These are phyloP conservation scores for Ephestia elutella DNA, from an alignment of 1,140 invertebrate genomes.

Conservation along the genomic window DNA sequence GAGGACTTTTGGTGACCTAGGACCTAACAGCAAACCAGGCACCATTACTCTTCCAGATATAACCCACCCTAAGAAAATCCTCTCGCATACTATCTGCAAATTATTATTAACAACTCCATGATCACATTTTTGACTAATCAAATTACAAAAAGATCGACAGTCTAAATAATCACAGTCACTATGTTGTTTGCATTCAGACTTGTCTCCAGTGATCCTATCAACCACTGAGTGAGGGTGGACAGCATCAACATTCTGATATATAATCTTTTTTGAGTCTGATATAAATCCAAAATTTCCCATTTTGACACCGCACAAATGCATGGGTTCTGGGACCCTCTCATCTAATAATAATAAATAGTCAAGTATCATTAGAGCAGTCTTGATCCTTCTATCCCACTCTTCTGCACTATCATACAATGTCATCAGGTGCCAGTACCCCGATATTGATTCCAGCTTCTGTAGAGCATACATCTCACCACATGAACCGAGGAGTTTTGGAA, in stretches of 20 bases:
- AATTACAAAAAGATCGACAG: conserved; percentile 76
- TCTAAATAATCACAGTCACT: conserved; percentile 80
- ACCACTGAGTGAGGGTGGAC: conserved; percentile 70
- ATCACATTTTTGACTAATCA: conserved; percentile 68
- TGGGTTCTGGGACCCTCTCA: conserved; percentile 72
- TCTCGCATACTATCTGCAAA: conserved; percentile 78
- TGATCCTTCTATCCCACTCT: conserved; percentile 72
- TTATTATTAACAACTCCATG: conserved; percentile 77
- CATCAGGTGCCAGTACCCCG: conserved; percentile 47
- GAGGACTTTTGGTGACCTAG: conserved; percentile 73
- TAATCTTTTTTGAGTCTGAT: conserved; percentile 68
- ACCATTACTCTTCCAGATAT: conserved; percentile 76
- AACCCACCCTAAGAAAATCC: conserved; percentile 78
- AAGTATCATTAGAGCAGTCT: conserved; percentile 76
- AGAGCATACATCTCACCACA: conserved; percentile 78
- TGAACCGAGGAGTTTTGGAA: conserved; percentile 79
- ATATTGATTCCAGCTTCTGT: conserved; percentile 75
- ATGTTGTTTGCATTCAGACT: conserved; percentile 72
- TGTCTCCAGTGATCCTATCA: conserved; percentile 58
- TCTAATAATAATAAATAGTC: conserved; percentile 78
- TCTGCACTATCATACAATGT: conserved; percentile 52
- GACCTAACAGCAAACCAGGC: conserved; percentile 76
- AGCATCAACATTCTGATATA: conserved; percentile 78
- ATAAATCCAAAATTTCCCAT: conserved; percentile 79
- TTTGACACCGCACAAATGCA: conserved; percentile 81